phyloP scores from a whole-genome alignment of 2,797 vertebrate genomes.

The Dipus sagitta region DNA sequence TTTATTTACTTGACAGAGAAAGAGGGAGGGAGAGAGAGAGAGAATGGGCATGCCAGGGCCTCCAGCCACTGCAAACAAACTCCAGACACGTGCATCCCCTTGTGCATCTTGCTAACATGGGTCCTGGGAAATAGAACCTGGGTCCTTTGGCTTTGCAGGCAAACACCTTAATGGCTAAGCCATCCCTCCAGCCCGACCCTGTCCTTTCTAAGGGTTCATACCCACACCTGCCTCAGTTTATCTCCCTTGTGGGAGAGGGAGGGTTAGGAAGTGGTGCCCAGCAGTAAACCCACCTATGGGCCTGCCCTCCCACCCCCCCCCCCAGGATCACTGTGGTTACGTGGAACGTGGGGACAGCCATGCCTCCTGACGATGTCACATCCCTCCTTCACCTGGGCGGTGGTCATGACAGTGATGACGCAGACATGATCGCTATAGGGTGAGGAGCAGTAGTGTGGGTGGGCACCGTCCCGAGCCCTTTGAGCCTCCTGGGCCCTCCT shows the following conservation, averaged over 20 bases:
- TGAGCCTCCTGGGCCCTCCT: neutral
- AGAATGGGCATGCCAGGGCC: too few relatives aligned
- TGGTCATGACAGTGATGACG: slow-evolving; percentile 90
- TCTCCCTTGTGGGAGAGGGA: neutral
- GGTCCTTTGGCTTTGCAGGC: too few relatives aligned
- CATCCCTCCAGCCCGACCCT: neutral
- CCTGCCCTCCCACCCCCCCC: neutral
- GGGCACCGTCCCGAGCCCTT: neutral
- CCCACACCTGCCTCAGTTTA: neutral
- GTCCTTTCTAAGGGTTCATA: neutral
- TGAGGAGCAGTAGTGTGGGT: slow-evolving; percentile 85
- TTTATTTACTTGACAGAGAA: neutral
- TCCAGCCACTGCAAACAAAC: too few relatives aligned
- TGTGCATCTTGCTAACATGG: too few relatives aligned
- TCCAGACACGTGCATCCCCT: too few relatives aligned
- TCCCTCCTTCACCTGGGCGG: slow-evolving; percentile 94
- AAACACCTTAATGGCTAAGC: too few relatives aligned
- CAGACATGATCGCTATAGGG: slow-evolving; percentile 98
- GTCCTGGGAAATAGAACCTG: too few relatives aligned
- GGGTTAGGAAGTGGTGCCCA: neutral
- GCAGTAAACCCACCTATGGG: slow-evolving; percentile 56
- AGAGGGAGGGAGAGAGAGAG: too few relatives aligned
- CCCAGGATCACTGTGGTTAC: slow-evolving; percentile 96
- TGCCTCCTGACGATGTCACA: slow-evolving; percentile 95
- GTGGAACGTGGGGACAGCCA: slow-evolving; percentile 97